phyloP scores from a whole-genome alignment of 2,797 vertebrate genomes.

The Enteromius mattozi region DNA sequence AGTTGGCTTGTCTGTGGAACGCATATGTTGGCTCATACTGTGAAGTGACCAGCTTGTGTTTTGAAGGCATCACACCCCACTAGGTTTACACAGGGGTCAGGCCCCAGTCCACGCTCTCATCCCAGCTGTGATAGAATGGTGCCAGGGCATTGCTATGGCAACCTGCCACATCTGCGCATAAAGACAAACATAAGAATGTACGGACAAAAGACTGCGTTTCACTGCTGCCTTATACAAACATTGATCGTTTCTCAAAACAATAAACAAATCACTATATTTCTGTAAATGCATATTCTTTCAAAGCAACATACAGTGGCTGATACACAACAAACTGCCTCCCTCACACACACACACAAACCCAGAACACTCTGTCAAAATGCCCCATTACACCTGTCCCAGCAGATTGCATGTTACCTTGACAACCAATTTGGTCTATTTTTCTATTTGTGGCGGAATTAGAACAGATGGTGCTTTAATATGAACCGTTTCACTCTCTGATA shows the following conservation, averaged over 20 bases:
- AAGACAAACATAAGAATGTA: constrained; percentile 14
- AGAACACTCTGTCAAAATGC: background rate
- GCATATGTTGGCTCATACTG: constrained; percentile 45
- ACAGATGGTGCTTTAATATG: constrained; percentile 41
- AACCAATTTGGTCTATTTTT: constrained; percentile 28
- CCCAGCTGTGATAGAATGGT: constrained; percentile 78
- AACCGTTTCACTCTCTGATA: constrained; percentile 5
- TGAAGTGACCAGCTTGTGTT: constrained; percentile 38
- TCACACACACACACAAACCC: background rate
- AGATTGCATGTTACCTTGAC: constrained; percentile 40
- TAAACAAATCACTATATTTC: background rate
- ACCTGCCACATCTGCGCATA: constrained; percentile 66
- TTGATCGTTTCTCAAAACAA: background rate
- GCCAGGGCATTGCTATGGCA: constrained; percentile 75
- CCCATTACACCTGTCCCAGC: constrained; percentile 7
- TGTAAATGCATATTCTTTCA: background rate
- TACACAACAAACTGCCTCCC: background rate
- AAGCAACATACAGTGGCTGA: background rate
- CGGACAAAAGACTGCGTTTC: no score
- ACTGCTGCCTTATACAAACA: background rate
- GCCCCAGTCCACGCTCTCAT: constrained; percentile 76
- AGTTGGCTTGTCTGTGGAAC: constrained; percentile 25
- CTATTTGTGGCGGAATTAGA: constrained; percentile 29
- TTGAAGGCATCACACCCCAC: constrained; percentile 48
- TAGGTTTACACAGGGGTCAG: constrained; percentile 50